These are phyloP conservation scores for Cygnus atratus DNA, from an alignment of 2,113 vertebrate species.

Conservation along the genomic window DNA sequence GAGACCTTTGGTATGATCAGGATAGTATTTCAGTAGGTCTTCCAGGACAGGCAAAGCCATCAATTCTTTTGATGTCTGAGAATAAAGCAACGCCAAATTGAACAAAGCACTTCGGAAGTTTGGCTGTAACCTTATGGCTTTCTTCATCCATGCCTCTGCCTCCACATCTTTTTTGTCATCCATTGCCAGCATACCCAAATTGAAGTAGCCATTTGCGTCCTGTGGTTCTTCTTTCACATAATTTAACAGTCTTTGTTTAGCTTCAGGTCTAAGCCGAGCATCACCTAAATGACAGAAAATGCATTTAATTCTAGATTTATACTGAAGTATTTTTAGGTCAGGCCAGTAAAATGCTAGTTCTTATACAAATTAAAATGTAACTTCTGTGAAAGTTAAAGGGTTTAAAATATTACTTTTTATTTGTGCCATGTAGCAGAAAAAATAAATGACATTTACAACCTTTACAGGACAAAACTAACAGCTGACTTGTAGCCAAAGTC, in stretches of 20 bases:
- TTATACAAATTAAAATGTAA: background rate
- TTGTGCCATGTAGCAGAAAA: background rate
- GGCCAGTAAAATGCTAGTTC: background rate
- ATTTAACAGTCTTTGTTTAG: constrained; percentile 88
- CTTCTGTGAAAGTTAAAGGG: background rate
- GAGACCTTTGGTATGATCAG: constrained; percentile 94
- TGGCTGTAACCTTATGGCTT: constrained; percentile 88
- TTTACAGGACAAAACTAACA: background rate
- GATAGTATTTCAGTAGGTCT: constrained; percentile 88
- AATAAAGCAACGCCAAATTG: constrained; percentile 94
- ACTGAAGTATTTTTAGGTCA: background rate
- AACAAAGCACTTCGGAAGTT: constrained; percentile 96
- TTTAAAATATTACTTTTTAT: background rate
- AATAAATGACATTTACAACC: background rate
- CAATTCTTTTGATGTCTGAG: constrained; percentile 89
- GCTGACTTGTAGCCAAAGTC: background rate
- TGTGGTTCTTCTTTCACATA: constrained; percentile 93
- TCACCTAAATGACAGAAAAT: constrained; percentile 80
- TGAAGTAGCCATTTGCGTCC: constrained; percentile 97
- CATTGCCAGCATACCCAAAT: constrained; percentile 98
- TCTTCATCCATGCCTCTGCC: constrained; percentile 95
- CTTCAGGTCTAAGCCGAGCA: constrained; percentile 90
- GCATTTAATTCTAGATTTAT: background rate
- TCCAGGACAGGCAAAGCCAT: constrained; percentile 90
- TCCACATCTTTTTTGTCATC: constrained; percentile 89